Evolutionary conservation across 2,797 vertebrate species (phyloP).

Genomic region (Podarcis siculus): DNA sequence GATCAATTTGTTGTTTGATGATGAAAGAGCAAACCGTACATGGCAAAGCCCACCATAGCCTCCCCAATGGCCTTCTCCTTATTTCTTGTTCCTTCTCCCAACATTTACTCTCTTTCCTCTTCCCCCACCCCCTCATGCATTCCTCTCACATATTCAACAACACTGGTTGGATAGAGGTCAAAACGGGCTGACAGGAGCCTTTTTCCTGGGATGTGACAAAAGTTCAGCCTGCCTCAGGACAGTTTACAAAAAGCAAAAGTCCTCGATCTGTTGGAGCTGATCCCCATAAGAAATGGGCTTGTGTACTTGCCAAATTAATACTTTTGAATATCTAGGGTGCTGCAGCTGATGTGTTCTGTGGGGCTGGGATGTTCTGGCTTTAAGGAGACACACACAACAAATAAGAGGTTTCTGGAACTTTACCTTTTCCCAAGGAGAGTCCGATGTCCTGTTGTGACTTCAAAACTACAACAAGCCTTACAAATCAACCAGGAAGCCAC

Average conservation of each 20-base stretch:
- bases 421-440: not conserved
- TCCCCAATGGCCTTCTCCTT: not conserved
- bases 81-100: conserved; percentile 14
- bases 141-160: not conserved
- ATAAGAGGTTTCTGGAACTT: not conserved
- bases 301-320: not conserved
- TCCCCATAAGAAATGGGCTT: not conserved
- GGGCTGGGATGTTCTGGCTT: not conserved
- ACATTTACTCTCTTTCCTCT: not conserved
- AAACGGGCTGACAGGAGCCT: not conserved
- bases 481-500: not conserved
- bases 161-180: not conserved
- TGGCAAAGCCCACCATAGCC: not conserved
- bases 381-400: not conserved
- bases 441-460: not conserved
- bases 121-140: not conserved
- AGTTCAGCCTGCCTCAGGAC: not conserved
- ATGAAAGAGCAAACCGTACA: not conserved
- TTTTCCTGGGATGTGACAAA: not conserved
- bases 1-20: conserved; percentile 22
- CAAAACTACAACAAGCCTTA: not conserved
- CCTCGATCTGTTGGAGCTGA: not conserved
- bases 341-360: not conserved
- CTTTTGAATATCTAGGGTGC: not conserved
- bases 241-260: not conserved